A percentile compares a stretch with the other conserved stretches of the same genome.
These are phyloP conservation scores for Drosophila sucinea DNA, from an alignment of 1,140 invertebrate species.

Conservation along the genomic window DNA sequence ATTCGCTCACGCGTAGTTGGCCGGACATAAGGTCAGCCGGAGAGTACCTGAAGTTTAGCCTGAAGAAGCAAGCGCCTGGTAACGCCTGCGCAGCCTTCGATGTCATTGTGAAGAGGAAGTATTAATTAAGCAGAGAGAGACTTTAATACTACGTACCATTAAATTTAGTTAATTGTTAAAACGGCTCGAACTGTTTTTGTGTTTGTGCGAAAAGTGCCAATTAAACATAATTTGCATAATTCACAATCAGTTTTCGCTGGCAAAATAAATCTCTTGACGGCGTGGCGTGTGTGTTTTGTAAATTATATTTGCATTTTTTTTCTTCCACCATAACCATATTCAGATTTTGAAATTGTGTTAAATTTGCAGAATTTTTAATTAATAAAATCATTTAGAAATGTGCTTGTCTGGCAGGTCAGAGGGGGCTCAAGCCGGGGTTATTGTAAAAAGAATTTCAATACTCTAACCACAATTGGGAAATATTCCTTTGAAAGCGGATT, in stretches of 20 bases:
- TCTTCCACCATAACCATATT: constrained; percentile 9
- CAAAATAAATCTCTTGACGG: constrained; percentile 27
- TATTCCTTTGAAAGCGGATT: not conserved
- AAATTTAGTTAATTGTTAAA: constrained; percentile 7
- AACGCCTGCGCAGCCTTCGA: constrained; percentile 36
- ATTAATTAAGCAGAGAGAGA: not conserved
- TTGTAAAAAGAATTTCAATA: not conserved
- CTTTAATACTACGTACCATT: constrained; percentile 14
- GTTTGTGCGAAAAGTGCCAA: constrained; percentile 17
- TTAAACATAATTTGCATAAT: constrained; percentile 15
- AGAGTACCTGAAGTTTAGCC: constrained; percentile 47
- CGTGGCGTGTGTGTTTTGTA: constrained; percentile 46
- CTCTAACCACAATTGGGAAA: not conserved
- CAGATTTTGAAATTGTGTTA: constrained; percentile 68
- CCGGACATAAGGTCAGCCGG: constrained; percentile 51
- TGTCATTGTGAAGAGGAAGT: constrained; percentile 53
- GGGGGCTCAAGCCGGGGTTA: not conserved
- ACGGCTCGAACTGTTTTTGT: not conserved
- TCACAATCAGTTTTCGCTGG: constrained; percentile 13
- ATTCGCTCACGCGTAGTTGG: constrained; percentile 58
- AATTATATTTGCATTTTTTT: constrained; percentile 69
- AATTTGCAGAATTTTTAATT: constrained; percentile 76
- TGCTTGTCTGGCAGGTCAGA: constrained; percentile 54
- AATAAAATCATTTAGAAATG: constrained; percentile 75
- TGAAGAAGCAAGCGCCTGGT: not conserved